Conservation (phyloP, 2,113 vertebrate species). For the Miniopterus natalensis region DNA sequence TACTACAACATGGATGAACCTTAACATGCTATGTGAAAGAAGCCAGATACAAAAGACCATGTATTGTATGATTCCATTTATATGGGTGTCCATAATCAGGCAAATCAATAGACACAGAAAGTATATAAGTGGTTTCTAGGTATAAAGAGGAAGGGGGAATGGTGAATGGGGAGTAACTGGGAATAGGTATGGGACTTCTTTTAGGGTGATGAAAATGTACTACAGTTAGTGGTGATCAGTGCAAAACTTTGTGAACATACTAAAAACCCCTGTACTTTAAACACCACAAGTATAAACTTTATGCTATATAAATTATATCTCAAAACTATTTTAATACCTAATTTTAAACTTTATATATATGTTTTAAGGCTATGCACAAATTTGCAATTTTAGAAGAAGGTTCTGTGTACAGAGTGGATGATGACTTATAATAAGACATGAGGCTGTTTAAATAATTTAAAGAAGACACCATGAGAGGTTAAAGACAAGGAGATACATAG, state of each 20-base stretch:
- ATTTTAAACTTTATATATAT: neutral
- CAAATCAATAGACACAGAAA: conserved; percentile 3
- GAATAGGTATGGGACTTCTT: neutral
- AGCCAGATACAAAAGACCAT: neutral
- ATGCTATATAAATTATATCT: neutral
- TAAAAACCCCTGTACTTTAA: neutral
- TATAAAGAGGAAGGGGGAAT: neutral
- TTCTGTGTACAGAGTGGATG: neutral
- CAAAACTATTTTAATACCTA: conserved; percentile 19
- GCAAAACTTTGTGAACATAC: neutral
- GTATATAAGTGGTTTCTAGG: neutral
- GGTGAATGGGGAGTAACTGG: neutral
- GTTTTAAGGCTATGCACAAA: neutral
- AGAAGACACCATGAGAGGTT: neutral
- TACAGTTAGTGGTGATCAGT: neutral
- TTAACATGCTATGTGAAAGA: neutral
- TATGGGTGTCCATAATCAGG: neutral
- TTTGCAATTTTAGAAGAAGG: conserved; percentile 36
- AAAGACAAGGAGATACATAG: neutral
- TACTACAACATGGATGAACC: neutral
- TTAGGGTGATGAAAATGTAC: neutral
- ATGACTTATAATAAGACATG: neutral
- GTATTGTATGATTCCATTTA: neutral
- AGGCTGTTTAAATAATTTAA: neutral
- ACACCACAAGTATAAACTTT: neutral